Percentiles rank a stretch among this genome's conserved stretches.
Evolutionary conservation across 2,888 invertebrate genomes (phyloP).

Genomic region (Meteorus cinctellus): DNA sequence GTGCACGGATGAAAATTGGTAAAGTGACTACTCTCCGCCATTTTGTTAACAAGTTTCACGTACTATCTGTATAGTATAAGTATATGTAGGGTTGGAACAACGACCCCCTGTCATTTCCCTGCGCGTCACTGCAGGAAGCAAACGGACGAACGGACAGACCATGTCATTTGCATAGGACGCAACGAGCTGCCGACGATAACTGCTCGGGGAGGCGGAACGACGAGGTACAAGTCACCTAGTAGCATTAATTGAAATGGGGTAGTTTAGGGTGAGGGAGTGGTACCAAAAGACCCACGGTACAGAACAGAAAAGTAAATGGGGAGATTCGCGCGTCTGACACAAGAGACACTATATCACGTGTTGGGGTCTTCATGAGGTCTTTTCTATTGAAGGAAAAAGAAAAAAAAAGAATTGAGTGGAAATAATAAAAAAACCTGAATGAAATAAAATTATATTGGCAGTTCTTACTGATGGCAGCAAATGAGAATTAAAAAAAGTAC

Average conservation of each 20-base stretch:
- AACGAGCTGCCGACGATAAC: conserved; percentile 61
- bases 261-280: conserved; percentile 56
- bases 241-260: conserved; percentile 69
- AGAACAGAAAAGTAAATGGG: conserved; percentile 42
- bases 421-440: background rate
- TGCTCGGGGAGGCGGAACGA: conserved; percentile 62
- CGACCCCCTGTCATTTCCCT: conserved; percentile 17
- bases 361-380: conserved; percentile 17
- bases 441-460: background rate
- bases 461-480: background rate
- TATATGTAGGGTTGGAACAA: conserved; percentile 13
- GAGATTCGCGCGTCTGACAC: conserved; percentile 48
- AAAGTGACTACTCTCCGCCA: conserved; percentile 30
- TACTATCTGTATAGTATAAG: background rate
- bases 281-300: conserved; percentile 35
- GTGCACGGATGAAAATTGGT: conserved; percentile 20
- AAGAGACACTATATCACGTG: conserved; percentile 42
- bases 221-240: conserved; percentile 68
- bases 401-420: conserved; percentile 17
- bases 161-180: conserved; percentile 65
- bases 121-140: conserved; percentile 43
- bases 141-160: conserved; percentile 55
- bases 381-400: conserved; percentile 7
- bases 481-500: conserved; percentile 4
- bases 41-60: conserved; percentile 39